These are phyloP conservation scores for Drosophila anomalipes DNA, from an alignment of 2,888 invertebrate genomes.

Conservation along the genomic window DNA sequence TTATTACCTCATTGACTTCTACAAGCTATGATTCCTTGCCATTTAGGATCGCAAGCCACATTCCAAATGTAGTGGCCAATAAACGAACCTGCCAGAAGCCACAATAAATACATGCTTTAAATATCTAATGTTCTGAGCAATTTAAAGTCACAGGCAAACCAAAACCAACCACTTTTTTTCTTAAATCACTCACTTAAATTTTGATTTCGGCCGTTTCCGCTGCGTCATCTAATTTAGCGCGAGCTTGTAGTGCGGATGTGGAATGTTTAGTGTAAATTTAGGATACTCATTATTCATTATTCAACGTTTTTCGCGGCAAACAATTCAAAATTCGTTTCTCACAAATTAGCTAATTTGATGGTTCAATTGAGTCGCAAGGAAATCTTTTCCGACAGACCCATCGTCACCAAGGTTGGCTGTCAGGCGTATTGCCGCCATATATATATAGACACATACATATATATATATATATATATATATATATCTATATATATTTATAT, in stretches of 20 bases:
- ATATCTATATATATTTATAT: background rate
- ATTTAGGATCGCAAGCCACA: background rate
- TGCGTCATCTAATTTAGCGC: background rate
- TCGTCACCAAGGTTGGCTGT: slow-evolving; percentile 24
- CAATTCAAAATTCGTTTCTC: slow-evolving; percentile 66
- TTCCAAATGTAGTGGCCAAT: background rate
- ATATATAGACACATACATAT: background rate
- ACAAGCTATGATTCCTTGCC: background rate
- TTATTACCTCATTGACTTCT: background rate
- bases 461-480: background rate
- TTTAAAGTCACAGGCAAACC: background rate
- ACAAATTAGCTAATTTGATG: slow-evolving; percentile 60
- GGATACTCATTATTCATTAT: slow-evolving; percentile 81
- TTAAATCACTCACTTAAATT: background rate
- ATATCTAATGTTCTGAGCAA: background rate
- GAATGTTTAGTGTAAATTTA: slow-evolving; percentile 68
- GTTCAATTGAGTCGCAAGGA: slow-evolving; percentile 33
- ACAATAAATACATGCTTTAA: background rate
- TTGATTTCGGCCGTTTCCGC: background rate
- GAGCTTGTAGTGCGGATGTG: background rate
- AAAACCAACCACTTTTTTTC: background rate
- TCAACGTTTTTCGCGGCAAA: slow-evolving; percentile 30
- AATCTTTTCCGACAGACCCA: slow-evolving; percentile 14
- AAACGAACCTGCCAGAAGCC: background rate
- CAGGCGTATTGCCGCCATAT: background rate